These are phyloP conservation scores for Himantopus leucocephalus DNA, from an alignment of 2,113 vertebrate species.

Conservation along the genomic window DNA sequence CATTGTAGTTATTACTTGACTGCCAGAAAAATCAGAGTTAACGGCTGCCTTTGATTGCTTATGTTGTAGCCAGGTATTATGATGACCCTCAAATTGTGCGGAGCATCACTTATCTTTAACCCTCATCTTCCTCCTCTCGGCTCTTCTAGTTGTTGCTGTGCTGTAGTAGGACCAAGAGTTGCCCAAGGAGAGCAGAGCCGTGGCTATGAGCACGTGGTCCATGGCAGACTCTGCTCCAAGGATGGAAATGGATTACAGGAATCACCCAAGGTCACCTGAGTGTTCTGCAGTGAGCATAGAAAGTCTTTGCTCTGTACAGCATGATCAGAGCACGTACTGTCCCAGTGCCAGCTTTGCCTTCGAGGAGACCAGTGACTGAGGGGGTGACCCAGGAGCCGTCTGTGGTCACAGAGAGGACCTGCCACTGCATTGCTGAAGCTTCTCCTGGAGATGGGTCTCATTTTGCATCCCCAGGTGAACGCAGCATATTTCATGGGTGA, in stretches of 20 bases:
- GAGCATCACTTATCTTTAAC: not conserved
- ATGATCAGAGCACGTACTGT: not conserved
- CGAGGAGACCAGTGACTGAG: not conserved
- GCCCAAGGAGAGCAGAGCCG: not conserved
- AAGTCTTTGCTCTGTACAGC: not conserved
- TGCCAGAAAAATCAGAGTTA: not conserved
- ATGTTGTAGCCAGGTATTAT: not conserved
- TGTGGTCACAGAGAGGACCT: not conserved
- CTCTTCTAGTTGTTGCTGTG: not conserved
- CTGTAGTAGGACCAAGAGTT: not conserved
- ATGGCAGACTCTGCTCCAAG: rapidly evolving
- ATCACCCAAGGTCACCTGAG: not conserved
- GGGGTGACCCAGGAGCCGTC: not conserved
- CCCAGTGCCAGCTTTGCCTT: not conserved
- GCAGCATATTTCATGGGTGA: not conserved
- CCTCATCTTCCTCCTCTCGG: not conserved
- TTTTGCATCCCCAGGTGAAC: not conserved
- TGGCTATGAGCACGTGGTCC: not conserved
- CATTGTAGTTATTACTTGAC: not conserved
- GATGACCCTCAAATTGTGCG: rapidly evolving
- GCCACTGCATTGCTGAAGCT: not conserved
- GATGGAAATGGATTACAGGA: not conserved
- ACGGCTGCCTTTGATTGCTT: not conserved
- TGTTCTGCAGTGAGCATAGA: not conserved
- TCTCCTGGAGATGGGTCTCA: not conserved